Conservation (phyloP, 1,140 invertebrate genomes). For the Papilio polytes region DNA sequence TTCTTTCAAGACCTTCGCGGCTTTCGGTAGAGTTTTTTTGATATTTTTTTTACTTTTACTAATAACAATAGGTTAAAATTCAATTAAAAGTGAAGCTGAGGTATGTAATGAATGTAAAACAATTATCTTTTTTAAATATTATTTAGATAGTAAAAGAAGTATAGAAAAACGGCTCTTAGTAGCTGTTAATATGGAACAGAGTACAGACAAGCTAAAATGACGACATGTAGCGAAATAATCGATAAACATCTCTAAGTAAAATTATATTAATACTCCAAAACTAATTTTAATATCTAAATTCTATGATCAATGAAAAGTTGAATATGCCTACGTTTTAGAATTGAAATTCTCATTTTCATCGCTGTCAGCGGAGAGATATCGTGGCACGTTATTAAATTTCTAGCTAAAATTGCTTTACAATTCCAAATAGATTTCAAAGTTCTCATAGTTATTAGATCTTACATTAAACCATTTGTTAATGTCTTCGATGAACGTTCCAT, state of each 20-base stretch:
- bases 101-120: too few species aligned
- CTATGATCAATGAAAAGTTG: not conserved
- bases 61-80: not conserved
- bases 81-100: not conserved
- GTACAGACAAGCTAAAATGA: too few species aligned
- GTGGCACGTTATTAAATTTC: slow-evolving; percentile 21
- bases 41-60: not conserved
- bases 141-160: too few species aligned
- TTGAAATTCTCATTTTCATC: slow-evolving; percentile 23
- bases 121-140: too few species aligned
- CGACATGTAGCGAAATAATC: too few species aligned
- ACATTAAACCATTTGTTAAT: slow-evolving; percentile 22
- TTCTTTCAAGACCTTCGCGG: not conserved
- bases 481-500: slow-evolving; percentile 28
- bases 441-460: slow-evolving; percentile 32
- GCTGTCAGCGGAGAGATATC: slow-evolving; percentile 15
- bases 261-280: not conserved
- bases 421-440: slow-evolving; percentile 23
- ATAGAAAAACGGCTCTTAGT: too few species aligned
- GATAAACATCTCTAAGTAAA: too few species aligned
- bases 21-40: not conserved
- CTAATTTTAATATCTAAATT: not conserved
- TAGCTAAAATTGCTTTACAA: slow-evolving; percentile 17
- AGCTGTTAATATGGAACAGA: too few species aligned
- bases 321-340: slow-evolving; percentile 1